phyloP scores from a whole-genome alignment of 2,797 vertebrate genomes.

The Microctenopoma stevenorrisi region DNA sequence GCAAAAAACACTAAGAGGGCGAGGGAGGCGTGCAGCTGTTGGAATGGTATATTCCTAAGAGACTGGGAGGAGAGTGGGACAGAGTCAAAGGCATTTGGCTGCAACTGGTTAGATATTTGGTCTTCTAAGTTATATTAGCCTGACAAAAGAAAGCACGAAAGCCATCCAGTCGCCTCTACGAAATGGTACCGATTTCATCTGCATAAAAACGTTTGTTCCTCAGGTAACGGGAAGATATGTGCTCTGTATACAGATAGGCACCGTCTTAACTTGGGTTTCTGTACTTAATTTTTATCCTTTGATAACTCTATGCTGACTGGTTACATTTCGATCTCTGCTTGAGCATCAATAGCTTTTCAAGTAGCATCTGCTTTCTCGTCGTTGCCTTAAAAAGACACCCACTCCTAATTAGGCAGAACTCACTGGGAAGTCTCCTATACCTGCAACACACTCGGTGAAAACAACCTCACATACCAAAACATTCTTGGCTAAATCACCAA shows the following conservation, averaged over 20 bases:
- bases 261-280: background rate
- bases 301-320: background rate
- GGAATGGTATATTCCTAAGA: slow-evolving; percentile 20
- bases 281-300: background rate
- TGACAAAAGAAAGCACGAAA: slow-evolving; percentile 16
- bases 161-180: slow-evolving; percentile 12
- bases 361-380: slow-evolving; percentile 11
- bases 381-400: slow-evolving; percentile 19
- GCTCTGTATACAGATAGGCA: slow-evolving; percentile 13
- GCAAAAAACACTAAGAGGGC: slow-evolving; percentile 43
- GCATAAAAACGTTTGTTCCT: background rate
- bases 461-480: slow-evolving; percentile 3
- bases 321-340: slow-evolving; percentile 6
- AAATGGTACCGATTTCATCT: slow-evolving; percentile 5
- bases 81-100: slow-evolving; percentile 21
- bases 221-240: background rate
- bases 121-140: slow-evolving; percentile 3
- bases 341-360: slow-evolving; percentile 22
- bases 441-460: background rate
- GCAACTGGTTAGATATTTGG: slow-evolving; percentile 14
- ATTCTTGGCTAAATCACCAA: slow-evolving; percentile 16
- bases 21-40: slow-evolving; percentile 74
- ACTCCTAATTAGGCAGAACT: slow-evolving; percentile 13
- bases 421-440: background rate
- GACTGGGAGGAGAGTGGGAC: slow-evolving; percentile 17